phyloP scores from a whole-genome alignment of 2,113 vertebrate genomes.

The Agelaius tricolor region DNA sequence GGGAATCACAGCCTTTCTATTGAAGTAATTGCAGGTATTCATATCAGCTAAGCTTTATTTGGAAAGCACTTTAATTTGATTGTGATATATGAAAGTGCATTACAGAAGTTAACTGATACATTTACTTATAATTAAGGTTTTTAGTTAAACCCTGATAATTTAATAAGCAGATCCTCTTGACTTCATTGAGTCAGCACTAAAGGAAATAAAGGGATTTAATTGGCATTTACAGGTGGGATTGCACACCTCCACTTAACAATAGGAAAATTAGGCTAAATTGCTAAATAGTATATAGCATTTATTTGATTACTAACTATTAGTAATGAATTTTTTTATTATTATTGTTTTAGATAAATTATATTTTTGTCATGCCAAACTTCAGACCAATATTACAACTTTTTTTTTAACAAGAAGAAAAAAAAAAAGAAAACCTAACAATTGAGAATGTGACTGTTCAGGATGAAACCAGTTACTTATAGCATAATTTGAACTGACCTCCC shows the following conservation, averaged over 20 bases:
- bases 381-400: not conserved
- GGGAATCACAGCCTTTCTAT: not conserved
- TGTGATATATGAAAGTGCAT: not conserved
- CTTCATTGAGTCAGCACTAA: not conserved
- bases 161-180: not conserved
- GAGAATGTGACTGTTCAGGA: not conserved
- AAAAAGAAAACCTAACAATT: not conserved
- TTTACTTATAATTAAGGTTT: not conserved
- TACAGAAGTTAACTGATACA: not conserved
- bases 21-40: not conserved
- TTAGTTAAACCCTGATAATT: not conserved
- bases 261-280: not conserved
- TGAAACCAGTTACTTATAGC: not conserved
- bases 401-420: not conserved
- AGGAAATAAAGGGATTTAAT: not conserved
- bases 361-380: not conserved
- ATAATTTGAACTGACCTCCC: conserved; percentile 13
- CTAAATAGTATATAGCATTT: not conserved
- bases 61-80: not conserved
- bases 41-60: not conserved
- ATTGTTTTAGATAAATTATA: not conserved
- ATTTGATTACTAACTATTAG: not conserved
- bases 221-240: not conserved
- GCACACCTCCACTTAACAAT: not conserved
- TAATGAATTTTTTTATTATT: not conserved